Conservation (phyloP, 1,140 invertebrate genomes). For the Drosophila simulans region DNA sequence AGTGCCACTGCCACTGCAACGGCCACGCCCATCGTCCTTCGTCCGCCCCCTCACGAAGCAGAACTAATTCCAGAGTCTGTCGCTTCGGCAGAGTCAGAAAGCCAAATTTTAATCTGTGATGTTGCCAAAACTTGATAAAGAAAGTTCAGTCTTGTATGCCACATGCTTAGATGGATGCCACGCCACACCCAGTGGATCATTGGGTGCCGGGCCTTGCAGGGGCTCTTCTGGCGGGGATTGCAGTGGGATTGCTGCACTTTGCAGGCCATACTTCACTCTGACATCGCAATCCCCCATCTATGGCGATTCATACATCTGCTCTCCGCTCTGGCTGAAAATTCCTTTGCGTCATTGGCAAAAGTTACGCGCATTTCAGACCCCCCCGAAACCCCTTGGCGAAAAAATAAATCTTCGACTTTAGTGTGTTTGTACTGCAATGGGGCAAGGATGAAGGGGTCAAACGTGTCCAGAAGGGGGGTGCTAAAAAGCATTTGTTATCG, state of each 20-base stretch:
- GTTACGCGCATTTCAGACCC: conserved; percentile 62
- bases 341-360: conserved; percentile 72
- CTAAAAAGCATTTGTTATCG: conserved; percentile 81
- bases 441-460: not conserved
- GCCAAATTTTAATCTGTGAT: conserved; percentile 81
- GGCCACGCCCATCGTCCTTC: conserved; percentile 36
- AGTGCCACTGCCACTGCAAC: too few relatives aligned
- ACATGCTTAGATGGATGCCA: conserved; percentile 65
- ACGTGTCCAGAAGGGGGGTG: conserved; percentile 26
- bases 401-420: conserved; percentile 74
- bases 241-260: conserved; percentile 43
- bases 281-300: conserved; percentile 31
- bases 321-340: conserved; percentile 50
- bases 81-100: conserved; percentile 71
- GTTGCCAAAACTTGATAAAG: conserved; percentile 78
- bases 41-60: not conserved
- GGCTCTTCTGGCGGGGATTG: not conserved
- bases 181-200: conserved; percentile 28
- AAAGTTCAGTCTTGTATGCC: conserved; percentile 67
- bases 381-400: conserved; percentile 17
- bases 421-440: conserved; percentile 15
- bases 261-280: conserved; percentile 64
- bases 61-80: conserved; percentile 47
- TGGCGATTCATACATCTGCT: conserved; percentile 34
- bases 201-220: not conserved